phyloP scores from a whole-genome alignment of 2,797 vertebrate species.

The Amphiprion clarkii region DNA sequence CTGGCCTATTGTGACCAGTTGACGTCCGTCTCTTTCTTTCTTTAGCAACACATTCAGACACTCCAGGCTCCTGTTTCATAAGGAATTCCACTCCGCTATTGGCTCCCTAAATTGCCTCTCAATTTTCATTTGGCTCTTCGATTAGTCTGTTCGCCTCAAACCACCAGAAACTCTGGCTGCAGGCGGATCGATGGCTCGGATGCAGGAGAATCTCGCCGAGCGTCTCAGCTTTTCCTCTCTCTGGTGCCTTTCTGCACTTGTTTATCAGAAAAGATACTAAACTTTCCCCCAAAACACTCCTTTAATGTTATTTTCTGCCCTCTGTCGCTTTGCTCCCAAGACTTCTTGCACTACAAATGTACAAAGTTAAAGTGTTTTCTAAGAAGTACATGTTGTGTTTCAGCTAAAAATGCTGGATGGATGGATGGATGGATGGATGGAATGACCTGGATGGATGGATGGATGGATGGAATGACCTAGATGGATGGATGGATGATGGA shows the following conservation, averaged over 20 bases:
- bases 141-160: slow-evolving; percentile 60
- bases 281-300: slow-evolving; percentile 13
- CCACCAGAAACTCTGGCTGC: slow-evolving; percentile 41
- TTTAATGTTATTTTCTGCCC: background rate
- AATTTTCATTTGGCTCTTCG: slow-evolving; percentile 76
- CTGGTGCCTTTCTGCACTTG: slow-evolving; percentile 41
- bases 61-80: slow-evolving; percentile 35
- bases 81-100: slow-evolving; percentile 54
- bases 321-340: background rate
- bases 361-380: background rate
- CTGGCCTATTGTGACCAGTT: slow-evolving; percentile 52
- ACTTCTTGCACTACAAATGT: background rate
- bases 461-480: too few relatives aligned
- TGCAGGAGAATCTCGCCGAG: slow-evolving; percentile 8
- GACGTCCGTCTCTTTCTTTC: slow-evolving; percentile 46
- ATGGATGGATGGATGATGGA: too few relatives aligned
- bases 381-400: too few relatives aligned
- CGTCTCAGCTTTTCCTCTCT: slow-evolving; percentile 17
- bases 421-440: too few relatives aligned
- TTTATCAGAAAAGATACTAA: slow-evolving; percentile 25
- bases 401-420: too few relatives aligned
- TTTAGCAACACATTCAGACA: slow-evolving; percentile 30
- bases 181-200: slow-evolving; percentile 68
- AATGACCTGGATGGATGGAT: too few relatives aligned
- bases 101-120: slow-evolving; percentile 76